Evolutionary conservation across 1,140 invertebrate genomes (phyloP).

Genomic region (Camponotus vicinus): DNA sequence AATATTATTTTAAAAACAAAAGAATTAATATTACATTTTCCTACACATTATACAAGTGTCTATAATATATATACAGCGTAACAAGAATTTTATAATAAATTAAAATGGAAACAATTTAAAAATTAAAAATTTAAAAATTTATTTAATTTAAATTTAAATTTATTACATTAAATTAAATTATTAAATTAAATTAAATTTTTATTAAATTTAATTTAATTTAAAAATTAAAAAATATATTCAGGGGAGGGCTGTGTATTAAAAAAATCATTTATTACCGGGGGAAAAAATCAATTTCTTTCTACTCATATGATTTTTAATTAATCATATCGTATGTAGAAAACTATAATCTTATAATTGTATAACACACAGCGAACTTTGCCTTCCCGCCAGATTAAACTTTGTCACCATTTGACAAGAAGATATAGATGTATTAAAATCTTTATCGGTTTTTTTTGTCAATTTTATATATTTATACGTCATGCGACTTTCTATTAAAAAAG

Average conservation of each 20-base stretch:
- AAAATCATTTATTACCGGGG: background rate
- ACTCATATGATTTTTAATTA: slow-evolving; percentile 29
- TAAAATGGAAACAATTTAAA: no score
- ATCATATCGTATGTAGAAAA: background rate
- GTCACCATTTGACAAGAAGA: slow-evolving; percentile 40
- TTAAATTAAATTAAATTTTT: no score
- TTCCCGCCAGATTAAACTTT: slow-evolving; percentile 31
- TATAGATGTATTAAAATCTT: slow-evolving; percentile 18
- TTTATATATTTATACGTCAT: background rate
- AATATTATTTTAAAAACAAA: no score
- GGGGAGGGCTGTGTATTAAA: background rate
- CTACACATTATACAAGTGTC: no score
- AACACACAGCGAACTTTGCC: slow-evolving; percentile 59
- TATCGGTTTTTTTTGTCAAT: slow-evolving; percentile 18
- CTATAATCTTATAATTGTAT: background rate
- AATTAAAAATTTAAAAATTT: no score
- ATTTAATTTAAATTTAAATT: no score
- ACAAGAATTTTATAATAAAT: no score
- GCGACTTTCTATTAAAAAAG: background rate
- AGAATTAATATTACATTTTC: no score
- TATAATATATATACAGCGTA: no score
- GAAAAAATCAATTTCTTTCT: background rate
- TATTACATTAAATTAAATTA: no score
- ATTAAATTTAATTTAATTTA: background rate
- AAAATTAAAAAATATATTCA: background rate